Conservation (phyloP, 1,140 invertebrate genomes). For the Apis cerana region DNA sequence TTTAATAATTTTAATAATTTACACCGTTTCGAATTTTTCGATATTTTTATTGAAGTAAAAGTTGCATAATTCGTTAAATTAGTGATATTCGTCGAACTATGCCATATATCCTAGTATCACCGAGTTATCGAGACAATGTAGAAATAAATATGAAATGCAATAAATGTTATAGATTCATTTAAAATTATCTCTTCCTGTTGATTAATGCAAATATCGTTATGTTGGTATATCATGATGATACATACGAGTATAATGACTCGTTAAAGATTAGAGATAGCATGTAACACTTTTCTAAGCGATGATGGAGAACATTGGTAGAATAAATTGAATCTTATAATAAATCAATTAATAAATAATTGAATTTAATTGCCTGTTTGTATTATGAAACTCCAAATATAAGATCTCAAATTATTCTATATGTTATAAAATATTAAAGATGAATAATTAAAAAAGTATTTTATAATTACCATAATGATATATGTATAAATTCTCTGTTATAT, state of each 20-base stretch:
- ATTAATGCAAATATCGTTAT: neutral
- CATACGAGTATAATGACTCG: neutral
- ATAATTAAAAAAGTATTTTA: no score
- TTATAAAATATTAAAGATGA: neutral
- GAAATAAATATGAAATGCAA: neutral
- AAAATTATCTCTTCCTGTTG: neutral
- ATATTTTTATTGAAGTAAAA: neutral
- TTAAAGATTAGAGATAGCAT: neutral
- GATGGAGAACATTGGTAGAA: conserved; percentile 5
- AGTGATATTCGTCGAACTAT: neutral
- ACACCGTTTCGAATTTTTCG: neutral
- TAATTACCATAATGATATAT: no score
- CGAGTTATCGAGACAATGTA: neutral
- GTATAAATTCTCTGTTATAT: no score
- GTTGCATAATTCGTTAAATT: neutral
- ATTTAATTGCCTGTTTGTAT: no score
- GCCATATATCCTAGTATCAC: no score
- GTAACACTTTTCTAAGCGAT: conserved; percentile 11
- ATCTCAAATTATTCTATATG: no score
- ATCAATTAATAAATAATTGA: no score
- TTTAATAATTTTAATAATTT: no score
- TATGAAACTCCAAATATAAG: no score
- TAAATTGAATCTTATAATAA: neutral
- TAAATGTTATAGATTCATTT: neutral
- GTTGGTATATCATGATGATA: neutral